Base-by-base conservation (phyloP, 2,113 vertebrate genomes). In the Cyprinodon variegatus region DNA sequence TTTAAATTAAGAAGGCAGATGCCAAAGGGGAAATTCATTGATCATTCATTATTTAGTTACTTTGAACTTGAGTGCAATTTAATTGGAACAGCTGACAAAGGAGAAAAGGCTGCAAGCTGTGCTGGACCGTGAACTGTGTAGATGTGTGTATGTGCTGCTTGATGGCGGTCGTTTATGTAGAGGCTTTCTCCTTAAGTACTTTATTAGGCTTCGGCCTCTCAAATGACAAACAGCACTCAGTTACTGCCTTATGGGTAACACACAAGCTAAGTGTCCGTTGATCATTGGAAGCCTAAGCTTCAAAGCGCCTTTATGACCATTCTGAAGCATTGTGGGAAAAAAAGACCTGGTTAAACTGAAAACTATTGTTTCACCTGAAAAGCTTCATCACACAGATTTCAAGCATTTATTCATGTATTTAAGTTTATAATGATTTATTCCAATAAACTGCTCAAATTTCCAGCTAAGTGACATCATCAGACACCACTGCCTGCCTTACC, bases 11-110 rank as follows among this genome's bases (percentile, higher is more conserved):
- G 85, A 74, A 66, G 79, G 76, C 20, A 77, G 81, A 73, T 82
- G 72, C 78, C 67, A 69, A 37, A 9, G 37, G 71, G 69, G 83
- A 86, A 70, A 77, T 85, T 77, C 48, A 39, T 61, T 6, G 11
- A 60, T 78, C 88, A 91, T 93, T 65, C 67, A 93, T 94, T 90
- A 95, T 95, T 93, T 70, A 93, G 75, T 78, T 50, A 61, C 63
- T 64, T 63, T 82, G 82, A 70, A 63, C 86, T 72, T 22, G 62
- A 11, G 68, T 68, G 71, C 83, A 86, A 89, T 82, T 88, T 81
- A 88, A 90, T 77, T 89, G 83, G 76, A 80, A 80, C 89, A 93
- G 90, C 89, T 92, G 92, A 90, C 80, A 71, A 68, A 69, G 82
- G 70, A 83, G 82, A 70, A 86, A 81, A 66, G 66, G 68, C 81